Evolutionary conservation across 2,797 vertebrate genomes (phyloP).

Genomic region (Glossophaga mutica): DNA sequence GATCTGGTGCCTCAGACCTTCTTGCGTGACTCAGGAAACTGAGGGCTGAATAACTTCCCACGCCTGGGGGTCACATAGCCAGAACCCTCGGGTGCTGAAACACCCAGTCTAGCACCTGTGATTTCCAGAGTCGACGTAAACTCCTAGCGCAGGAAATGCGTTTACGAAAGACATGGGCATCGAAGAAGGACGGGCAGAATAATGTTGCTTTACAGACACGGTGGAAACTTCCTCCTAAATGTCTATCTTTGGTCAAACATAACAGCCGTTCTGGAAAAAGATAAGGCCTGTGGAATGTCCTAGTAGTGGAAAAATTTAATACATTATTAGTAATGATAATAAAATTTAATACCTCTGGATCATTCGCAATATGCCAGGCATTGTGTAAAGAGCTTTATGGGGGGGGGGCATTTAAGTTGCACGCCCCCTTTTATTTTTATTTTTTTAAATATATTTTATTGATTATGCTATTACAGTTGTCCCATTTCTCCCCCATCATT

Average conservation of each 20-base stretch:
- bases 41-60: background rate
- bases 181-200: background rate
- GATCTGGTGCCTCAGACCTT: background rate
- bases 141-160: background rate
- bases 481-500: no score
- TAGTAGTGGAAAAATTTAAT: background rate
- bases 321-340: background rate
- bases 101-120: background rate
- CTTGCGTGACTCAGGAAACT: background rate
- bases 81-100: background rate
- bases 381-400: background rate
- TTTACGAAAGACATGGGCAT: background rate
- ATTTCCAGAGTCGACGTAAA: background rate
- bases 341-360: background rate
- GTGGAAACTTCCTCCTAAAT: background rate
- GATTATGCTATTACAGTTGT: no score
- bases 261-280: background rate
- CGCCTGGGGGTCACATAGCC: background rate
- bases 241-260: background rate
- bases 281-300: background rate
- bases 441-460: no score
- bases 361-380: accelerated
- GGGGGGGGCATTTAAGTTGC: background rate
- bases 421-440: background rate
- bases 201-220: background rate